phyloP scores from a whole-genome alignment of 2,888 invertebrate genomes.

The Cosmia pyralina region DNA sequence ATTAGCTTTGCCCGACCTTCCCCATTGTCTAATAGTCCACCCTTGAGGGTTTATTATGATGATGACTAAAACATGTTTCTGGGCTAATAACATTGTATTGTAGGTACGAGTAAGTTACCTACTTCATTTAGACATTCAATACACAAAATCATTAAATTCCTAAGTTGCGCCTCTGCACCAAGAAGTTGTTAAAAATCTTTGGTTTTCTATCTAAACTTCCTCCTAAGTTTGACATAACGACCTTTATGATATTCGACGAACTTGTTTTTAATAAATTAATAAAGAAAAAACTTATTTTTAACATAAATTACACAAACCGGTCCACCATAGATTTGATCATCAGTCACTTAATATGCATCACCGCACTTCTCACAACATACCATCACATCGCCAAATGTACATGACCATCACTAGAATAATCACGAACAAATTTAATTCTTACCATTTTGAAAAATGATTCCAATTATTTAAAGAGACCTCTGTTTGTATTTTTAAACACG shows the following conservation, averaged over 20 bases:
- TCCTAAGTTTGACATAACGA: not conserved
- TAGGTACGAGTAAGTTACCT: not conserved
- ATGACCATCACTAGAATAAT: constrained; percentile 21
- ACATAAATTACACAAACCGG: constrained; percentile 56
- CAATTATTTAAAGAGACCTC: not conserved
- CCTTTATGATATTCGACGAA: constrained; percentile 11
- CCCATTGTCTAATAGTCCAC: not conserved
- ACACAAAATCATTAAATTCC: not conserved
- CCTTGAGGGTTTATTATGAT: not conserved
- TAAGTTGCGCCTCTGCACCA: not conserved
- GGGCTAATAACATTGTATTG: not conserved
- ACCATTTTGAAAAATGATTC: constrained; percentile 59
- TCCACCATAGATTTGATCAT: constrained; percentile 45
- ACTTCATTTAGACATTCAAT: not conserved
- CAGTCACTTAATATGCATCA: constrained; percentile 43
- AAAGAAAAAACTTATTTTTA: constrained; percentile 5
- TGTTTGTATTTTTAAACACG: constrained; percentile 19
- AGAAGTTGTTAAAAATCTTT: not conserved
- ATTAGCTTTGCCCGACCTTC: too few species aligned
- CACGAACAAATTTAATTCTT: constrained; percentile 12
- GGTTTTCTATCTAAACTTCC: not conserved
- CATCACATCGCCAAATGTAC: constrained; percentile 20
- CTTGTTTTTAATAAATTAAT: constrained; percentile 1
- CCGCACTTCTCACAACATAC: constrained; percentile 26
- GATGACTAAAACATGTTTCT: not conserved